Evolutionary conservation across 2,113 vertebrate species (phyloP).

Genomic region (Aythya baeri): DNA sequence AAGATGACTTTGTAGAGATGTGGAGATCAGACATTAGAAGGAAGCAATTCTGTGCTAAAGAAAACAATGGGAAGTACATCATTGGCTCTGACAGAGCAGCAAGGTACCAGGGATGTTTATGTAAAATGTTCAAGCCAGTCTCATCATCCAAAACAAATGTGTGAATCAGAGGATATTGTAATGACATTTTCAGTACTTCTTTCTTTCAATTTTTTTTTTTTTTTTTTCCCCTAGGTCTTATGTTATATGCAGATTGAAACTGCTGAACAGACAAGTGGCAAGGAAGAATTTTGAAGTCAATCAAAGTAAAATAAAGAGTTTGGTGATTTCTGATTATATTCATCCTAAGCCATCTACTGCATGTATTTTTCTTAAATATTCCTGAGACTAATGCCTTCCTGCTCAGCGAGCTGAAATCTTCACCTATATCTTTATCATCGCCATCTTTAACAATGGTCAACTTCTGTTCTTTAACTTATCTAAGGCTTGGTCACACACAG

Average conservation of each 20-base stretch:
- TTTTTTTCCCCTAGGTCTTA: background rate
- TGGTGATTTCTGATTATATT: background rate
- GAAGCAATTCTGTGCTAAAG: background rate
- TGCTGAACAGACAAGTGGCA: background rate
- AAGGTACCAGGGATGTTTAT: background rate
- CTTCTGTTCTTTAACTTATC: background rate
- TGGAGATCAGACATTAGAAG: background rate
- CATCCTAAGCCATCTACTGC: background rate
- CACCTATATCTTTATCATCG: background rate
- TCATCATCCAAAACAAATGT: background rate
- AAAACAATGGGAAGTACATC: background rate
- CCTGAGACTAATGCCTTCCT: background rate
- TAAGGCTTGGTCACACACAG: fast-evolving
- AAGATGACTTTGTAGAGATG: background rate
- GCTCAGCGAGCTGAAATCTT: background rate
- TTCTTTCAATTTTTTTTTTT: background rate
- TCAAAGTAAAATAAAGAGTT: background rate
- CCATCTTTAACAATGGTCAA: background rate
- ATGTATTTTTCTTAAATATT: background rate
- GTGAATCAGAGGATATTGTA: background rate
- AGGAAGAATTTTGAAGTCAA: background rate
- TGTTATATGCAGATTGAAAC: background rate
- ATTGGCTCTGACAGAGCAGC: background rate
- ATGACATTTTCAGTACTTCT: background rate
- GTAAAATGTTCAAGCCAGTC: background rate